These are phyloP conservation scores for Dendrocincla fuliginosa DNA, from an alignment of 2,797 vertebrate species.

Conservation along the genomic window DNA sequence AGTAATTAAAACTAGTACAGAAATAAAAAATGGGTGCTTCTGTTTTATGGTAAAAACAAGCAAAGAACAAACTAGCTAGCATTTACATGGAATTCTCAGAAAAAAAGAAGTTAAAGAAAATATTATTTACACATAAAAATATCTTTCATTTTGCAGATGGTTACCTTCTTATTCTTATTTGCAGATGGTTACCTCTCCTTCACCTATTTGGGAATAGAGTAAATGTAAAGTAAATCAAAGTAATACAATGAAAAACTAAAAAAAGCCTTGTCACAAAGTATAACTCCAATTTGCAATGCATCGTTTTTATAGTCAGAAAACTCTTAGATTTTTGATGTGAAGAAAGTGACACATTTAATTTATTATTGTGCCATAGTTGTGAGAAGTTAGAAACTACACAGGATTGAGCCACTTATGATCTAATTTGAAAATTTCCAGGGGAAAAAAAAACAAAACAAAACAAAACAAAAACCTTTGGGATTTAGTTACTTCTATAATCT, in stretches of 20 bases:
- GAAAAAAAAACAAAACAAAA: neutral
- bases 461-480: neutral
- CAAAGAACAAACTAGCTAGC: neutral
- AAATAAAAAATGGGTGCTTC: neutral
- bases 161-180: slow-evolving; percentile 30
- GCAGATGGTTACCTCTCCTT: neutral
- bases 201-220: neutral
- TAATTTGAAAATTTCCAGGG: neutral
- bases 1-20: neutral
- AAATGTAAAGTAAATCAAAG: slow-evolving; percentile 32
- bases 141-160: neutral
- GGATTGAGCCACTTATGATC: neutral
- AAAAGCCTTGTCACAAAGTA: neutral
- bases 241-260: neutral
- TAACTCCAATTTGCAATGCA: neutral
- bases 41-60: neutral
- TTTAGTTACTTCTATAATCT: neutral
- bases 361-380: neutral
- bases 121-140: neutral
- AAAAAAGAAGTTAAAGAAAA: neutral
- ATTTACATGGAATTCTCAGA: neutral
- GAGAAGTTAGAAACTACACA: neutral
- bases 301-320: neutral
- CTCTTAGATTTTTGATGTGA: neutral
- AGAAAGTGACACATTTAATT: neutral